Percentiles rank a stretch among this genome's conserved stretches.
phyloP scores from a whole-genome alignment of 2,113 vertebrate genomes.

The Odontophorus gujanensis region DNA sequence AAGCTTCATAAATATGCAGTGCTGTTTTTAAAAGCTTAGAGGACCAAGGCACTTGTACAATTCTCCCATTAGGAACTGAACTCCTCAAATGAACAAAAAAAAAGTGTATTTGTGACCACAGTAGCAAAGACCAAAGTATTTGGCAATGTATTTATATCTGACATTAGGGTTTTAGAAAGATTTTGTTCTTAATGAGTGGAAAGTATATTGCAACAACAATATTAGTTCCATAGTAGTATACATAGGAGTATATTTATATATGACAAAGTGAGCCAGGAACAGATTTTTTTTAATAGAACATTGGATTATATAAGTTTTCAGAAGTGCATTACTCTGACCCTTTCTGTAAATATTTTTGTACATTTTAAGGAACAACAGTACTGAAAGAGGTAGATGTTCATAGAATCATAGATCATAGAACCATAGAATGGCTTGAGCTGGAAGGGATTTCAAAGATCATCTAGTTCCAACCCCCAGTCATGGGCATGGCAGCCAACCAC shows the following conservation, averaged over 20 bases:
- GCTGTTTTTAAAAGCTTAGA: neutral
- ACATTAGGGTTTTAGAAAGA: neutral
- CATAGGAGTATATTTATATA: accelerated
- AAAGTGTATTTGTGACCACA: neutral
- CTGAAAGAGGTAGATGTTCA: neutral
- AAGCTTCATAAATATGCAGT: neutral
- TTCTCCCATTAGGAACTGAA: neutral
- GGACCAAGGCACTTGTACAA: neutral
- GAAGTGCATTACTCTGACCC: neutral
- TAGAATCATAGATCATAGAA: too few relatives aligned
- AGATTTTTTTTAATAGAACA: neutral
- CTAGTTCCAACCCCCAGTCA: too few relatives aligned
- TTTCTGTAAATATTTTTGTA: neutral
- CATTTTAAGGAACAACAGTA: neutral
- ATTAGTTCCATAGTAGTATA: neutral
- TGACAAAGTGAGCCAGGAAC: neutral
- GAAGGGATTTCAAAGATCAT: too few relatives aligned
- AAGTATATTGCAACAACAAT: neutral
- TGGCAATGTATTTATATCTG: neutral
- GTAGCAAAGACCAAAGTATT: neutral
- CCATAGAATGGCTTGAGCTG: too few relatives aligned
- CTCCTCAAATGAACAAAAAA: neutral
- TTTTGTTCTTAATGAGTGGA: neutral
- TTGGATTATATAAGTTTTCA: neutral
- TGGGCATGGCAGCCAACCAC: too few relatives aligned